Evolutionary conservation across 2,888 invertebrate genomes (phyloP).

Genomic region (Scaptomyza reducta): DNA sequence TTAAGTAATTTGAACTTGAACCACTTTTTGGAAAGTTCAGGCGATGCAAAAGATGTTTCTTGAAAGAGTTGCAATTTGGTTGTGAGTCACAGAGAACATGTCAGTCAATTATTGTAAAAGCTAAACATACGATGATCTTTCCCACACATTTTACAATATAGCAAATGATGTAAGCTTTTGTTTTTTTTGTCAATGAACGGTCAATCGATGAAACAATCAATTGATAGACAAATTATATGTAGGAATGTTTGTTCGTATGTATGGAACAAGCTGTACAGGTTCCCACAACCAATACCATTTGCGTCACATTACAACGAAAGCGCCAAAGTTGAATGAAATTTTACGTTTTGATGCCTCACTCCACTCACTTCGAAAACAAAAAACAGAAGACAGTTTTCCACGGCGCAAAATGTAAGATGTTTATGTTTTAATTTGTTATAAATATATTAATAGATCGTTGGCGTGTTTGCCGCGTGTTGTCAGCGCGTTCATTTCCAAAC

Average conservation of each 20-base stretch:
- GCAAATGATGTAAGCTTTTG: slow-evolving; percentile 31
- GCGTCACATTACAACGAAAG: slow-evolving; percentile 1
- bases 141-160: slow-evolving; percentile 11
- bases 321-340: slow-evolving; percentile 29
- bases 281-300: slow-evolving; percentile 8
- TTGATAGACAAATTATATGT: neutral
- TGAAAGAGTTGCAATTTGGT: neutral
- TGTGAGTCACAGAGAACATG: no score
- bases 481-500: slow-evolving; percentile 61
- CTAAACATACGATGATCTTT: slow-evolving; percentile 19
- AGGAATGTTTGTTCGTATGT: neutral
- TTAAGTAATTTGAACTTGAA: slow-evolving; percentile 50
- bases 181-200: slow-evolving; percentile 16
- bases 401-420: slow-evolving; percentile 19
- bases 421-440: slow-evolving; percentile 1
- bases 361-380: slow-evolving; percentile 39
- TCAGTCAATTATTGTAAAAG: neutral
- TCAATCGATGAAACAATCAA: slow-evolving; percentile 9
- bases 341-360: slow-evolving; percentile 20
- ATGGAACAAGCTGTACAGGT: slow-evolving; percentile 19
- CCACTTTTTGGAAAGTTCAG: slow-evolving; percentile 31
- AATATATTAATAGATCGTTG: slow-evolving; percentile 45
- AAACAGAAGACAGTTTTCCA: slow-evolving; percentile 25
- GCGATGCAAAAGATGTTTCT: neutral
- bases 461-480: slow-evolving; percentile 39